Base-by-base conservation (phyloP, 1,140 invertebrate species). In the Rhynchophorus ferrugineus region DNA sequence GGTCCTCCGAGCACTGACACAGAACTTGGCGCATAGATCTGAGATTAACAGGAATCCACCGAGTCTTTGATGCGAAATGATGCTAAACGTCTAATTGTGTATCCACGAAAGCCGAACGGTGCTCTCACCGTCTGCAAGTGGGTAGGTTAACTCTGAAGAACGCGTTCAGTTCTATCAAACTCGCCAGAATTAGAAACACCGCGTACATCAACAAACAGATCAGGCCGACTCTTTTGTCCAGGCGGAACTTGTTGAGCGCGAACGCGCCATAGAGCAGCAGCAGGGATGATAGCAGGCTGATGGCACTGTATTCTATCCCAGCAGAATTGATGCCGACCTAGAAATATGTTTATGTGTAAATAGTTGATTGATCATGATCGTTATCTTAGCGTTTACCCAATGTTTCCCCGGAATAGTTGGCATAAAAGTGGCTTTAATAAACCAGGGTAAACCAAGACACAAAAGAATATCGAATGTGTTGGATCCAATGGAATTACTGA, bases 401-500 rank as follows among this genome's bases (percentile, higher is more conserved):
- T 85, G 80, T 58, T 81, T 78, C 21, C 81, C 83, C 1, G 81
- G 78, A 34, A 78, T 75, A 5, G 82, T 79, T 1, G 86, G 85
- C 54, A 87, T 82, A 60, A 89, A 86, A 1, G 84, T 76, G 0
- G 85, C 81, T 68, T 90, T 91, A 17, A 91, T 82, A 20, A 91
- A 75, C 89, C 89, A 91, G 1, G 89, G 89, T 8, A 91, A 71
- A 7, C 88, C 87, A 45, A 91, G 70, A 61, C 89, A 91, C 1
- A 92, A 70, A 8, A 91, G 70, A 61, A 91, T 90, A 64, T 91
- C 89, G 64, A 91, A 91, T 1, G 88, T 91, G 63, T 91, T 92
- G 2, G 87, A 90, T n/a, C 89, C 88, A 62, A 92, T 87, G 2
- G 87, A 87, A 66, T 91, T 92, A 65, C 85, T 88, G 51, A 92